Evolutionary conservation across 2,888 invertebrate genomes (phyloP).

Genomic region (Zhengitettix transpicula): DNA sequence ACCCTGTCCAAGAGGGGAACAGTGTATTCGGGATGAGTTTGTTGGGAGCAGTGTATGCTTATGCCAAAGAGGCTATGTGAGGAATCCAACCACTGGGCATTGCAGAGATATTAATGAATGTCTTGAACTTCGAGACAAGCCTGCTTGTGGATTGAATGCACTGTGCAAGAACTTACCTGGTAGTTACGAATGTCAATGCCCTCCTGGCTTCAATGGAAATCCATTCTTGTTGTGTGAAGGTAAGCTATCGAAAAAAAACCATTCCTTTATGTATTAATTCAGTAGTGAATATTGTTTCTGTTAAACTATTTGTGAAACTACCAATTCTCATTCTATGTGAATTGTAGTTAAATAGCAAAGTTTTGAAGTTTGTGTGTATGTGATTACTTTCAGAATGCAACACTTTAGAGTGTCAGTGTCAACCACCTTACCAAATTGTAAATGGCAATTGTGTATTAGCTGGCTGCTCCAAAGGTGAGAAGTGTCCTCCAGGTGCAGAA

Average conservation of each 20-base stretch:
- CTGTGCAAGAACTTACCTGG: constrained; percentile 85
- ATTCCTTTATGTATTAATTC: neutral
- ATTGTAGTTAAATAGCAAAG: too few species aligned
- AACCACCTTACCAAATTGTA: constrained; percentile 69
- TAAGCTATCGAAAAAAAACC: constrained; percentile 15
- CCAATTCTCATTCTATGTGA: too few species aligned
- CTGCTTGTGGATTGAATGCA: constrained; percentile 75
- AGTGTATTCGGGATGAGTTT: constrained; percentile 62
- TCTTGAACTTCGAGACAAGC: constrained; percentile 50
- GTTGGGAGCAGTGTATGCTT: constrained; percentile 69
- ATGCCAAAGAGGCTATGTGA: constrained; percentile 72
- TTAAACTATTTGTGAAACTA: neutral
- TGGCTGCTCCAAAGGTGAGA: constrained; percentile 63
- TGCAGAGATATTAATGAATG: constrained; percentile 83
- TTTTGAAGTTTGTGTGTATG: neutral
- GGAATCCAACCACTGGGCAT: constrained; percentile 52
- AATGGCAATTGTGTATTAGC: constrained; percentile 71
- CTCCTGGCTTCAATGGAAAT: constrained; percentile 74
- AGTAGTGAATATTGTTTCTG: neutral
- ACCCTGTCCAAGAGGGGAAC: constrained; percentile 72
- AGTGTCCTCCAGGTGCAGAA: constrained; percentile 73
- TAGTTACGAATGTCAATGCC: constrained; percentile 84
- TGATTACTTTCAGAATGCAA: constrained; percentile 41
- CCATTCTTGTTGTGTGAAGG: constrained; percentile 71
- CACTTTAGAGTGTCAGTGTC: constrained; percentile 70